Conservation (phyloP, 2,888 invertebrate genomes). For the Tanaodytes sp. region DNA sequence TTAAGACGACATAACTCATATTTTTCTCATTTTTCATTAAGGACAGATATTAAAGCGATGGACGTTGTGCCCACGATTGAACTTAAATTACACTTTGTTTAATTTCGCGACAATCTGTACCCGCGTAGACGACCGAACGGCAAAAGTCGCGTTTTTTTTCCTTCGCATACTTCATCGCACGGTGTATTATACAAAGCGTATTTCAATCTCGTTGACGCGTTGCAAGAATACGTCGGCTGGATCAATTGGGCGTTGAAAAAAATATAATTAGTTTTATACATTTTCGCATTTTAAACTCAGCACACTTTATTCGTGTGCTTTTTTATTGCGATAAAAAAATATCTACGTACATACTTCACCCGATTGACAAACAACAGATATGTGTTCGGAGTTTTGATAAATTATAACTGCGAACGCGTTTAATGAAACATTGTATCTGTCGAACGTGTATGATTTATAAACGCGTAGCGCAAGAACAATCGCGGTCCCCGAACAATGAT, state of each 20-base stretch:
- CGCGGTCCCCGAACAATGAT: slow-evolving; percentile 43
- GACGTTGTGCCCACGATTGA: slow-evolving; percentile 23
- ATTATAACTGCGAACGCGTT: slow-evolving; percentile 38
- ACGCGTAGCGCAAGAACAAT: slow-evolving; percentile 46
- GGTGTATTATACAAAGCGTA: slow-evolving; percentile 32
- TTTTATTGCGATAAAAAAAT: no score
- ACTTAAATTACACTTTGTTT: slow-evolving; percentile 48
- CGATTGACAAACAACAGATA: no score
- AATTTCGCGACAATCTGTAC: slow-evolving; percentile 40
- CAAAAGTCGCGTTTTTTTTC: slow-evolving; percentile 8
- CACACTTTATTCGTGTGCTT: no score
- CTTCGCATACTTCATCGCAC: no score
- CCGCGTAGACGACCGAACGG: slow-evolving; percentile 7
- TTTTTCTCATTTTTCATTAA: slow-evolving; percentile 51
- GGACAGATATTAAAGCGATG: slow-evolving; percentile 37
- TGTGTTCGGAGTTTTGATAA: slow-evolving; percentile 40
- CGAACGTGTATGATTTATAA: slow-evolving; percentile 46
- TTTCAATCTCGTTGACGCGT: no score
- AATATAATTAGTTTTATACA: no score
- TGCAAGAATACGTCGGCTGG: no score
- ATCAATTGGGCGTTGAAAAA: no score
- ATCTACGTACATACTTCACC: no score
- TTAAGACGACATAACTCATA: slow-evolving; percentile 45
- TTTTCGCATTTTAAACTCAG: no score
- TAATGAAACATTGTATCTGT: slow-evolving; percentile 41